Evolutionary conservation across 2,888 invertebrate species (phyloP).

Genomic region (Helobdella robusta): DNA sequence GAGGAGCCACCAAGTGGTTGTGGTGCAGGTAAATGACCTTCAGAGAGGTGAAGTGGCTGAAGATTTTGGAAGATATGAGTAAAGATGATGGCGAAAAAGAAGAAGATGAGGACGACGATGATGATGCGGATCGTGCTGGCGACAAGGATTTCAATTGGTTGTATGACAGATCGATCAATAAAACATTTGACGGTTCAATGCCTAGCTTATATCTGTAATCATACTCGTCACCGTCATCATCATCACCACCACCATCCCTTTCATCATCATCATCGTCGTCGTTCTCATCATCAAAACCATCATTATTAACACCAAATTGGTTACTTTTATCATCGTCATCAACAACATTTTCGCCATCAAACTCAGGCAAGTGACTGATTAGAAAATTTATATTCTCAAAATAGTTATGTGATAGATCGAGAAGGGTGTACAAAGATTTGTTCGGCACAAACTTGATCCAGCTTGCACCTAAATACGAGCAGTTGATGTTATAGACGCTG

Average conservation of each 20-base stretch:
- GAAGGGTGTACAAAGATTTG: too few relatives aligned
- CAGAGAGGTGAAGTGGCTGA: slow-evolving; percentile 3
- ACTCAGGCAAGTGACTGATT: too few relatives aligned
- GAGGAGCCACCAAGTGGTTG: not conserved
- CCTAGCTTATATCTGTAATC: not conserved
- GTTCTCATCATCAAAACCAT: not conserved
- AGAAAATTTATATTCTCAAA: too few relatives aligned
- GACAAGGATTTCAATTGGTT: slow-evolving; percentile 6
- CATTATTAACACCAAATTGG: not conserved
- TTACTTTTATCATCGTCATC: not conserved
- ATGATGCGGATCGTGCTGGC: not conserved
- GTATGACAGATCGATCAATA: slow-evolving; percentile 4
- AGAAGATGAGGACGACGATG: not conserved
- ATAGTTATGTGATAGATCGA: too few relatives aligned
- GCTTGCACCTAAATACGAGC: too few relatives aligned
- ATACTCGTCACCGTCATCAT: not conserved
- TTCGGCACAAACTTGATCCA: too few relatives aligned
- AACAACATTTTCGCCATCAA: not conserved
- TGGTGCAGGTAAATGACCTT: slow-evolving; percentile 8
- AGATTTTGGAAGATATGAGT: not conserved
- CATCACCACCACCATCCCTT: not conserved
- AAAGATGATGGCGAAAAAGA: too few relatives aligned
- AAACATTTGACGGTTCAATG: not conserved
- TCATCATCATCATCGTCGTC: not conserved
- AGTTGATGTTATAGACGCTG: too few relatives aligned